phyloP scores from a whole-genome alignment of 2,797 vertebrate genomes.

The Neomorphus geoffroyi region DNA sequence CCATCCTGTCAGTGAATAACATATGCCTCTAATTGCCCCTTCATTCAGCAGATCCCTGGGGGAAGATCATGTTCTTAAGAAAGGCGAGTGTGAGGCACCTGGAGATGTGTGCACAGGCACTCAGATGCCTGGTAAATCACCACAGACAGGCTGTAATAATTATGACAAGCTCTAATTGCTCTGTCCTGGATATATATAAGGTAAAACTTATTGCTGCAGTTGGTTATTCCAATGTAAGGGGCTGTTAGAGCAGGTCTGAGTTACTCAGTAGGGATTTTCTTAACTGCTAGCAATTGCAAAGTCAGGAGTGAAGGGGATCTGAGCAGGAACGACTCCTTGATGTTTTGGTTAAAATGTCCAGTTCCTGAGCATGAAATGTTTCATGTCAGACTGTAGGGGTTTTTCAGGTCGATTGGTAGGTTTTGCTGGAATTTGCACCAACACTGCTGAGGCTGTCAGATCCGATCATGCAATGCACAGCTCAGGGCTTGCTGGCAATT shows the following conservation, averaged over 20 bases:
- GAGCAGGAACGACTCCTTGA: neutral
- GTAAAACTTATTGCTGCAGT: neutral
- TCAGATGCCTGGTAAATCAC: neutral
- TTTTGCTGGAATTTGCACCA: neutral
- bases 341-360: neutral
- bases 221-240: neutral
- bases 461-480: neutral
- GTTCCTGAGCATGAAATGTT: neutral
- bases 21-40: neutral
- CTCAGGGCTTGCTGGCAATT: neutral
- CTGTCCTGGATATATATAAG: neutral
- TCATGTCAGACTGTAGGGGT: neutral
- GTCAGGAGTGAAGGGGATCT: neutral
- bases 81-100: rapidly evolving
- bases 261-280: neutral
- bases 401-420: neutral
- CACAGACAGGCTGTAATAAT: neutral
- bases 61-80: neutral
- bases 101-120: neutral
- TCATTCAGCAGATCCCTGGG: neutral
- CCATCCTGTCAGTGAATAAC: neutral
- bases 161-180: neutral
- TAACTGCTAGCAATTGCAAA: neutral
- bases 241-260: neutral
- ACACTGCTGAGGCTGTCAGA: neutral